Evolutionary conservation across 2,113 vertebrate species (phyloP).

Genomic region (Actenoides lindsayi): DNA sequence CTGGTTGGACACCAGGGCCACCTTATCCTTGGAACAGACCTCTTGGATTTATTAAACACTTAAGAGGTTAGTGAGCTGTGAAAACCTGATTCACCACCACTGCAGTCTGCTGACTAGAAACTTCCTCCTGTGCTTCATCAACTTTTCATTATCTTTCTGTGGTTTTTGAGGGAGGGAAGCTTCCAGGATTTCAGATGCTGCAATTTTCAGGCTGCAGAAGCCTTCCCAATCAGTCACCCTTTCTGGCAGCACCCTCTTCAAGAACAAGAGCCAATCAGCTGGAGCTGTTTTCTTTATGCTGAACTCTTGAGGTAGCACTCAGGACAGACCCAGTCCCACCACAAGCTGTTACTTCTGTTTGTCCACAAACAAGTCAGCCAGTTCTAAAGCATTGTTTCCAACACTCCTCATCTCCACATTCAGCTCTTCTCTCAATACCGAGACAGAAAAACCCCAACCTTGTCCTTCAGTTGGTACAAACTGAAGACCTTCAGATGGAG

Average conservation of each 20-base stretch:
- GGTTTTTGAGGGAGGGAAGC: neutral
- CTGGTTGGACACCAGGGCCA: constrained; percentile 29
- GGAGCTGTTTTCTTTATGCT: neutral
- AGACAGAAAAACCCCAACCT: neutral
- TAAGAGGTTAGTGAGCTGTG: constrained; percentile 39
- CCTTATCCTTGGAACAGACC: constrained; percentile 30
- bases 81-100: constrained; percentile 23
- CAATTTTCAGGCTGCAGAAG: neutral
- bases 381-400: neutral
- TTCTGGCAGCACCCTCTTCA: neutral
- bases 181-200: neutral
- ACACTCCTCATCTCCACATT: neutral
- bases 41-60: constrained; percentile 43
- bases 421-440: accelerated
- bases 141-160: constrained; percentile 14
- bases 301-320: neutral
- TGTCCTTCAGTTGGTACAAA: neutral
- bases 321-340: neutral
- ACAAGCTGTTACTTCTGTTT: neutral
- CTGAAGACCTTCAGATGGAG: neutral
- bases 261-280: neutral
- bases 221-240: neutral
- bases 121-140: constrained; percentile 42
- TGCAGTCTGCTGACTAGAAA: constrained; percentile 20
- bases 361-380: neutral